These are phyloP conservation scores for Melanerpes aurifrons DNA, from an alignment of 2,113 vertebrate genomes.

Conservation along the genomic window DNA sequence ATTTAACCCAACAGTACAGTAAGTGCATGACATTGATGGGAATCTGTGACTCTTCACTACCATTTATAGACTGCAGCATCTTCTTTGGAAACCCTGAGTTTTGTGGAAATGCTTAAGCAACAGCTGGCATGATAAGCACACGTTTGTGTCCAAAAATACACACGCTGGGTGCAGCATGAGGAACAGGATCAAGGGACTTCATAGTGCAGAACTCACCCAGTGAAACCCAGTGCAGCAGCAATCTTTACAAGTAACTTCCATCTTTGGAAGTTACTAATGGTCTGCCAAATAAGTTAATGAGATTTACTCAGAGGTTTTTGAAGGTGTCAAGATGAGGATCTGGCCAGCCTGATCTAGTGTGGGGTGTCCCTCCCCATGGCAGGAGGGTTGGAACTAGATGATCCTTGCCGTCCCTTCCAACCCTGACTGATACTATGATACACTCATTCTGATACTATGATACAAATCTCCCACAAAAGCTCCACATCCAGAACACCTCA, in stretches of 20 bases:
- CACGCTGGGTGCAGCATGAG: background rate
- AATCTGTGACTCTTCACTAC: background rate
- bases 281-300: background rate
- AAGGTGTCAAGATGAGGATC: background rate
- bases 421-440: too few species aligned
- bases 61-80: background rate
- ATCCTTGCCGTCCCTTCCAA: too few species aligned
- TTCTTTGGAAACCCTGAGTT: background rate
- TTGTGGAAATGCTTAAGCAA: background rate
- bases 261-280: background rate
- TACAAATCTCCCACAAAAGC: background rate
- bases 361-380: too few species aligned
- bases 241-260: background rate
- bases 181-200: background rate
- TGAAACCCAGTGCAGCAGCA: background rate
- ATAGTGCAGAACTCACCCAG: background rate
- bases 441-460: too few species aligned
- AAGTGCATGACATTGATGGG: background rate
- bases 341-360: too few species aligned
- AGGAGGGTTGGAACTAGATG: too few species aligned
- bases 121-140: background rate
- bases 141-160: background rate
- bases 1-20: slow-evolving; percentile 25
- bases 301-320: background rate
- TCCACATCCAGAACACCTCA: background rate